These are phyloP conservation scores for Todiramphus saurophagus DNA, from an alignment of 2,113 vertebrate species.

Conservation along the genomic window DNA sequence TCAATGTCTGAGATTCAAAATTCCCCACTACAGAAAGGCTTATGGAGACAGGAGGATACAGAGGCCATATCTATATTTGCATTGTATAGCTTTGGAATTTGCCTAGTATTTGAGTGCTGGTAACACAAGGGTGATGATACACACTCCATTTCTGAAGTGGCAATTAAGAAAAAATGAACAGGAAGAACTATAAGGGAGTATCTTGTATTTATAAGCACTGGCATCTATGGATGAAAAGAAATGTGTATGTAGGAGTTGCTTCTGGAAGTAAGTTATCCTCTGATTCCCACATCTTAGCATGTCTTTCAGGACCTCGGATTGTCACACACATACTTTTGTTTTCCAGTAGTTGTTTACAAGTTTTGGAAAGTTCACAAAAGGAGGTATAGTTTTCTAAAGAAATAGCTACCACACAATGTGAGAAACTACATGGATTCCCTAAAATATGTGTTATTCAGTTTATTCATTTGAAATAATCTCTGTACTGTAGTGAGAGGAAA, in stretches of 20 bases:
- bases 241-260: background rate
- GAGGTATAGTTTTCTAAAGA: background rate
- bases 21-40: background rate
- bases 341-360: background rate
- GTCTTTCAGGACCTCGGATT: background rate
- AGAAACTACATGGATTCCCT: background rate
- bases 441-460: background rate
- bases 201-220: background rate
- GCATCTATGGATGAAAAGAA: background rate
- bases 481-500: background rate
- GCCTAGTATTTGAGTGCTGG: background rate
- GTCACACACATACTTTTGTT: background rate
- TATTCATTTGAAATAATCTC: background rate
- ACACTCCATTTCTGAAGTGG: background rate
- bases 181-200: background rate
- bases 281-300: background rate
- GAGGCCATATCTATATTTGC: background rate
- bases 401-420: background rate
- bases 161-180: background rate
- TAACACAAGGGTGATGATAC: background rate
- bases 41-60: background rate
- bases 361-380: background rate
- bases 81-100: background rate
- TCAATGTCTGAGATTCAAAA: background rate
- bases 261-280: background rate